A percentile compares a stretch with the other conserved stretches of the same genome.
Evolutionary conservation across 2,113 vertebrate species (phyloP).

Genomic region (Riparia riparia): DNA sequence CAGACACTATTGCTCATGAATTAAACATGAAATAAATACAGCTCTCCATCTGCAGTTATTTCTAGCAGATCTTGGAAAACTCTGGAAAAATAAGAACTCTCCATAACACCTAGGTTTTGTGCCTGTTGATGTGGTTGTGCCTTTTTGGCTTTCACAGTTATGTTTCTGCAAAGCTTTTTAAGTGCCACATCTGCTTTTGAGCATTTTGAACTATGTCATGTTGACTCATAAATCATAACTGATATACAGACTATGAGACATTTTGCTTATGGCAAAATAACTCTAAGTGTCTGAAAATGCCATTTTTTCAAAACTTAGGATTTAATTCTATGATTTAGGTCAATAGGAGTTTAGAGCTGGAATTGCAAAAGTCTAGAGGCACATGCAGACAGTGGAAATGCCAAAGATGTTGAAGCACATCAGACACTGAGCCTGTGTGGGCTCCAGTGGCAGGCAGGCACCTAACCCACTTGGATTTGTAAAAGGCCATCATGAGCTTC

Average conservation of each 20-base stretch:
- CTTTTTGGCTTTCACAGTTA: neutral
- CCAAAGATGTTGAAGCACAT: neutral
- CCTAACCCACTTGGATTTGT: neutral
- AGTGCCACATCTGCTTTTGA: neutral
- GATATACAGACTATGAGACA: neutral
- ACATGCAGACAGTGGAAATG: neutral
- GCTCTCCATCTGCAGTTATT: neutral
- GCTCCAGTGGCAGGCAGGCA: neutral
- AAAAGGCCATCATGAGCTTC: neutral
- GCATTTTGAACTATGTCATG: neutral
- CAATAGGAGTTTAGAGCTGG: neutral
- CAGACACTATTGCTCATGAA: neutral
- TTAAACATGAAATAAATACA: neutral
- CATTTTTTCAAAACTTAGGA: neutral
- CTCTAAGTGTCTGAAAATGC: neutral
- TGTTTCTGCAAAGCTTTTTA: neutral
- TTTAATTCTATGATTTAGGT: neutral
- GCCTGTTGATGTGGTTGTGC: neutral
- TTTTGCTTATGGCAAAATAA: neutral
- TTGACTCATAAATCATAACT: neutral
- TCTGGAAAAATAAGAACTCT: slow-evolving; percentile 7
- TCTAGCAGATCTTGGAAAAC: neutral
- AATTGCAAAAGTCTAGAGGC: neutral
- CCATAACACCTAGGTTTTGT: neutral
- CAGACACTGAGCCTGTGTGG: neutral